A percentile compares a stretch with the other conserved stretches of the same genome.
Evolutionary conservation across 2,888 invertebrate genomes (phyloP).

Genomic region (Dexiosoma caninum): DNA sequence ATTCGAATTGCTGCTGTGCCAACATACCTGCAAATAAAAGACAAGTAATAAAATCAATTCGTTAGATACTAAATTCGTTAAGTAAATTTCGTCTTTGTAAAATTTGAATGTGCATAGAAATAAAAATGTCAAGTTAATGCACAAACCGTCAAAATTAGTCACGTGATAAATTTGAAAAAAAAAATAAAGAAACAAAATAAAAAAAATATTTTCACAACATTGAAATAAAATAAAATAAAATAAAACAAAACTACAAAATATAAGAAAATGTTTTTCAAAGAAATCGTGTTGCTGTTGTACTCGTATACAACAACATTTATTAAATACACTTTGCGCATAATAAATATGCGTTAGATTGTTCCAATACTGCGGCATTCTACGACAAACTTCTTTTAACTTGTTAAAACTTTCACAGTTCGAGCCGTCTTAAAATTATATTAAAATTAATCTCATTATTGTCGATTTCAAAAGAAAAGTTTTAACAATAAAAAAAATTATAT

Average conservation of each 20-base stretch:
- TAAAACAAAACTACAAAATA: not conserved
- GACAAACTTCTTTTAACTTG: not conserved
- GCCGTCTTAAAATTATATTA: not conserved
- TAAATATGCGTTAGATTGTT: not conserved
- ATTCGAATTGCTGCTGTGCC: not conserved
- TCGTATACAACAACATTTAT: not conserved
- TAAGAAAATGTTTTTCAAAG: not conserved
- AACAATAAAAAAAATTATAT: not conserved
- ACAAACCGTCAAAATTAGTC: conserved; percentile 45
- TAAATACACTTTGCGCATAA: conserved; percentile 27
- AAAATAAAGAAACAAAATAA: not conserved
- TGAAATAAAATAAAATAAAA: too few relatives aligned
- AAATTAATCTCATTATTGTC: not conserved
- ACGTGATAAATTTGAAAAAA: conserved; percentile 17
- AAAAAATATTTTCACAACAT: not conserved
- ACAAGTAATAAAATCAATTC: conserved; percentile 21
- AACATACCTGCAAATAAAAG: conserved; percentile 36
- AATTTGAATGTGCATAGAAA: not conserved
- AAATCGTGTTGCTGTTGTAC: conserved; percentile 7
- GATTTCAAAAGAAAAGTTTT: not conserved
- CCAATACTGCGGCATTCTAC: not conserved
- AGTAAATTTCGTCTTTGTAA: conserved; percentile 1
- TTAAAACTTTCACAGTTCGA: not conserved
- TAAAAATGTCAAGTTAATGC: not conserved
- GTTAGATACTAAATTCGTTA: conserved; percentile 23